Base-by-base conservation (phyloP, 2,888 invertebrate genomes). In the Melinaea marsaeus region DNA sequence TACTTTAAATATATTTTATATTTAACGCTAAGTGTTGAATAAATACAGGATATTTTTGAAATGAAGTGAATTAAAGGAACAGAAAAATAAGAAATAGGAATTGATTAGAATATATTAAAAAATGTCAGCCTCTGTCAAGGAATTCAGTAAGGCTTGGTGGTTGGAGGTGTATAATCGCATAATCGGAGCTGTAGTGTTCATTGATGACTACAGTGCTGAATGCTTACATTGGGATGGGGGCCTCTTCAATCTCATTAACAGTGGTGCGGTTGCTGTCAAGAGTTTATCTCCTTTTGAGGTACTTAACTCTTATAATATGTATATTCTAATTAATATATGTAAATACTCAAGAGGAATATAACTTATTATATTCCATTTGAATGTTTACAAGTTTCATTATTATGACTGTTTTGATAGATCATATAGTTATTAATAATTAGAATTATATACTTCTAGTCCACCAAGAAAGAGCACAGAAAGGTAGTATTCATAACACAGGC, bases 191-290 rank as follows among this genome's bases (percentile, higher is more conserved):
- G 92, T 92, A 1, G 94, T 95, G 56, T 94, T 93, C 73, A 80
- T 94, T 55, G 94, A 95, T 74, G 91, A 93, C 72, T 81, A 84
- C 46, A 90, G 91, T 64, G 92, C 93, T 0, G 95, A 95, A 77
- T 93, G 94, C 74, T 79, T 95, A 54, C 95, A 94, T 74, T 95
- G 94, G 94, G 91, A 93, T 73, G 94, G 94, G 2, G 94, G 94
- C 0, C 84, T 93, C n/a, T 83, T 90, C 65, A 85, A 90, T 65
- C 80, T 95, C 11, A 80, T 93, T 57, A 79, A 89, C 57, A 91
- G 92, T 35, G 95, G 94, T 59, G 95, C 94, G 37, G 79, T 91
- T 9, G 89, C 91, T 65, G 92, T 95, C 1, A 93, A 93, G 74
- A 92, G 92, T 76, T 86, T 95, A 69, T 93, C 94, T 4, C 91